A percentile compares a stretch with the other conserved stretches of the same genome.
These are phyloP conservation scores for Hesperia comma DNA, from an alignment of 2,888 invertebrate species.

Conservation along the genomic window DNA sequence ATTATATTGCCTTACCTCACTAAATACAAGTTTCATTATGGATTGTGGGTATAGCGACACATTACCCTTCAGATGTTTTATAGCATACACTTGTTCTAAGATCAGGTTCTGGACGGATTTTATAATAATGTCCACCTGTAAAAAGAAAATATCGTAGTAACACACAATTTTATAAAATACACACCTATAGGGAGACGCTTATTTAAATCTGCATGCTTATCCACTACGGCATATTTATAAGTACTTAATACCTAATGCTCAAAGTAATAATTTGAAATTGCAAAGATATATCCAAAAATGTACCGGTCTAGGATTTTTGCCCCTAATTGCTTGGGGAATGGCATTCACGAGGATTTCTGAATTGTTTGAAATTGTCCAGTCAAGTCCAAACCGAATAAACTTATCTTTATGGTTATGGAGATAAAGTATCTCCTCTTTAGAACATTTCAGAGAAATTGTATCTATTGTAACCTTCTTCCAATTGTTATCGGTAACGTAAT, in stretches of 20 bases:
- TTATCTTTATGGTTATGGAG: conserved; percentile 80
- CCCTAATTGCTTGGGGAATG: conserved; percentile 86
- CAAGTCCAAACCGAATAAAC: conserved; percentile 84
- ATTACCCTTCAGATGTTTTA: conserved; percentile 79
- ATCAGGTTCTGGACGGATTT: conserved; percentile 79
- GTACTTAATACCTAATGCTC: not conserved
- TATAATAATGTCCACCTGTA: conserved; percentile 68
- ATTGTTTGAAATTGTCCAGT: conserved; percentile 68
- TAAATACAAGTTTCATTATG: conserved; percentile 74
- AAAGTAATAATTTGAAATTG: no score
- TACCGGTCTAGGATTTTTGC: conserved; percentile 83
- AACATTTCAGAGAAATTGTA: conserved; percentile 57
- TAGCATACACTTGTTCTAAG: conserved; percentile 82
- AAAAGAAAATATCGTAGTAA: conserved; percentile 21
- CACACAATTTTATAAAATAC: no score
- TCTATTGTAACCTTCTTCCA: conserved; percentile 66
- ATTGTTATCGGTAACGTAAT: conserved; percentile 67
- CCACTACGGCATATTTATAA: no score
- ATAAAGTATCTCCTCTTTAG: conserved; percentile 78
- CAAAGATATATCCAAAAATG: conserved; percentile 34
- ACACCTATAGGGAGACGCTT: no score
- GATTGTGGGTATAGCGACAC: conserved; percentile 69
- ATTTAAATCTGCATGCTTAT: no score
- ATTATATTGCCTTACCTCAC: conserved; percentile 58
- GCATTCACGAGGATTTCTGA: conserved; percentile 73